Conservation (phyloP, 2,113 vertebrate species). For the Cyprinodon variegatus region DNA sequence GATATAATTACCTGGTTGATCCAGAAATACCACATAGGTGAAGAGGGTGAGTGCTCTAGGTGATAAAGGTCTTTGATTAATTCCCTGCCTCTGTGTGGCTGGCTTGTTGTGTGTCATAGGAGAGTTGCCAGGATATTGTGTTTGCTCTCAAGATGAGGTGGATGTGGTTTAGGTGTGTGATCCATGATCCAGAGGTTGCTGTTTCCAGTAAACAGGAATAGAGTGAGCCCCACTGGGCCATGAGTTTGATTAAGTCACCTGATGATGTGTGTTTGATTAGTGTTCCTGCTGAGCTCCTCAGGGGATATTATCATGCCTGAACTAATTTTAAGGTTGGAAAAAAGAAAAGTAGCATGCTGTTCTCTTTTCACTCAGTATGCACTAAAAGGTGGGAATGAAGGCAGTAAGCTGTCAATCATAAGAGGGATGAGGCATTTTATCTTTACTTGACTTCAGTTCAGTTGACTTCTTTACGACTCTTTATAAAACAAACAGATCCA, state of each 20-base stretch:
- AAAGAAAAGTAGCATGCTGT: not conserved
- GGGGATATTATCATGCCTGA: slow-evolving; percentile 24
- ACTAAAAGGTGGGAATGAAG: slow-evolving; percentile 16
- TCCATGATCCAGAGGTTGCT: slow-evolving; percentile 6
- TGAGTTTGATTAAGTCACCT: slow-evolving; percentile 54
- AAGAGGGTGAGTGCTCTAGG: slow-evolving; percentile 84
- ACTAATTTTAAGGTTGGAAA: slow-evolving; percentile 43
- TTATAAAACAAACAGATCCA: not conserved
- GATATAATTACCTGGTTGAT: slow-evolving; percentile 88
- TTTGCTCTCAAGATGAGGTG: slow-evolving; percentile 43
- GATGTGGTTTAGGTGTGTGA: slow-evolving; percentile 12
- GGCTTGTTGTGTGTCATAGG: slow-evolving; percentile 29
- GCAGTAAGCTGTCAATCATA: slow-evolving; percentile 45
- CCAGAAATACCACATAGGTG: slow-evolving; percentile 82
- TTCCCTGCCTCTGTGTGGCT: not conserved
- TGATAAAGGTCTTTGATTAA: not conserved
- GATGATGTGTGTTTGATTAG: slow-evolving; percentile 59
- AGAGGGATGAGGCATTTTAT: too few relatives aligned
- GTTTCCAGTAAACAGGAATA: slow-evolving; percentile 68
- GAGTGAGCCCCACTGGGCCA: slow-evolving; percentile 38
- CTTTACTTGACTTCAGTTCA: not conserved
- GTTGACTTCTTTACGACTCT: not conserved
- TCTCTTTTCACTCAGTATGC: slow-evolving; percentile 16
- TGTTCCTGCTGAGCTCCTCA: slow-evolving; percentile 17
- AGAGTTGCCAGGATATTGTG: slow-evolving; percentile 67